Evolutionary conservation across 2,113 vertebrate species (phyloP), one percentile per base, ranked within the genome.

Genomic region (Edolisoma coerulescens): DNA sequence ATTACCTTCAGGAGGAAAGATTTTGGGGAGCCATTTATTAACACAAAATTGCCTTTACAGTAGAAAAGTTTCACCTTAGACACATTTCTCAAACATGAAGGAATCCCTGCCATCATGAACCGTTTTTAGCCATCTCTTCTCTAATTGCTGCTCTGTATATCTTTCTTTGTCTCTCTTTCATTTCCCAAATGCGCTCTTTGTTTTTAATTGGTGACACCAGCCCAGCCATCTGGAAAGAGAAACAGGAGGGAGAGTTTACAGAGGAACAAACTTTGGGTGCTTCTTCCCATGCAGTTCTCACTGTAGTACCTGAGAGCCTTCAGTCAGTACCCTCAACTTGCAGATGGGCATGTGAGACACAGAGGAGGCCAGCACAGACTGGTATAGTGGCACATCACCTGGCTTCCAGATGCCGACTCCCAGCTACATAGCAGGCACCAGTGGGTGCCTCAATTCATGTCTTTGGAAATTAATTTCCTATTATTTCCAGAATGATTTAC

Each of bases 51-150:
- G 83, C 73, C 64, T 93, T 92, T 97, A 93, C 80, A 94, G 86
- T 87, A 91, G 79, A 93, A 87, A 89, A 81, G 33, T 47, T 94
- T 93, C 93, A 96, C 97, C 91, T 97, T 88, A 89, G 86, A 96
- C 74, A 95, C 95, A 98, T 97, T 98, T 87, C 94, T 97, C 84
- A 87, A 69, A 85, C 91, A 91, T 97, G 96, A 98, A 97, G 96
- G 96, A 95, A 97, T 95, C 90, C 35, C 56, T 93, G 78, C 90
- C 97, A 98, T 98, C 97, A 84, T 98, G 97, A 98, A 98, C 88
- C 97, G 76, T 98, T 98, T 98, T 98, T 89, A 96, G 96, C 96
- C 97, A 96, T 97, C 97, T 97, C 91, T 96, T 96, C 88, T 95
- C 81, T 98, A 97, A 97, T 97, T 98, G 96, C 97, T 78, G 44